Evolutionary conservation across 2,888 invertebrate species (phyloP), one percentile per base, ranked within the genome.

Genomic region (Galeruca laticollis): DNA sequence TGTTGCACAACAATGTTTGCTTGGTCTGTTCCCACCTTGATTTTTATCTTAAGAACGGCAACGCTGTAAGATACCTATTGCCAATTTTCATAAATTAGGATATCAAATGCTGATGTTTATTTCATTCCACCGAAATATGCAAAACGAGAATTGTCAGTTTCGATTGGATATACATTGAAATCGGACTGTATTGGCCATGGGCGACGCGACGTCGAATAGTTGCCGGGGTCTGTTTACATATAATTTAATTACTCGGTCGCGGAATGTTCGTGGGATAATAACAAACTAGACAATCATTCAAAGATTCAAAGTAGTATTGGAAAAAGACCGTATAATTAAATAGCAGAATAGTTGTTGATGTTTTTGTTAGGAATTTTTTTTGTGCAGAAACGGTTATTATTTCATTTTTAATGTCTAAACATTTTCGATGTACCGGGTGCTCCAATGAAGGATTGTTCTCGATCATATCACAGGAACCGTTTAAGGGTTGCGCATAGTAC

Each of bases 221-320:
- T n/a, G n/a, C n/a, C n/a, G n/a, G n/a, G n/a, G 20, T 26, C 18
- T 65, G 65, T 65, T 65, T 65, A 65, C 65, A 57, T 65, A 65
- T 65, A 65, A 65, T 65, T 65, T 43, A 56, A 64, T 64, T 65
- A 65, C 57, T n/a, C n/a, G n/a, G 65, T 65, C 65, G 57, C 31
- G 65, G 65, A 65, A 65, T 65, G 65, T 35, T 65, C 47, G 57
- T 35, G n/a, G 57, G 57, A 57, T 65, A 57, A 57, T 33, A 33
- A 56, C 57, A 56, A 20, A 20, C 65, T 13, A 62, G 62, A 62
- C 62, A 54, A 54, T 3, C 26, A n/a, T n/a, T n/a, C n/a, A n/a
- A n/a, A n/a, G n/a, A n/a, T n/a, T n/a, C n/a, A n/a, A n/a, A n/a
- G 26, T 26, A 26, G 3, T 26, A 6, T 26, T 26, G 26, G 6